These are phyloP conservation scores for Danio jaintianensis DNA, from an alignment of 2,797 vertebrate species.

Conservation along the genomic window DNA sequence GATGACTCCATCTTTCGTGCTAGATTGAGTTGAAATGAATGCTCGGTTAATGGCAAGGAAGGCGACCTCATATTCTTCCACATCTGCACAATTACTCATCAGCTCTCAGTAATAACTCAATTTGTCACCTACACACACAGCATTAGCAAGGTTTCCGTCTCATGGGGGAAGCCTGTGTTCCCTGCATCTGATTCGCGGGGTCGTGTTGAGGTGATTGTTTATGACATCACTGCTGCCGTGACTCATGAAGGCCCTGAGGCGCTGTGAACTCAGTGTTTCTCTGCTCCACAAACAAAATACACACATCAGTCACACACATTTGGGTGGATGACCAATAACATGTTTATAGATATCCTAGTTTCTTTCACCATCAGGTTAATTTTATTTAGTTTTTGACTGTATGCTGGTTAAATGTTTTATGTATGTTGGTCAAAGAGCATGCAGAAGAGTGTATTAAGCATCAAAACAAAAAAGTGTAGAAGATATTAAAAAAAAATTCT, in stretches of 20 bases:
- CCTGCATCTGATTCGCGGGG: background rate
- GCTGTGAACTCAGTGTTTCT: slow-evolving; percentile 59
- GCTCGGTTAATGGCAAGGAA: background rate
- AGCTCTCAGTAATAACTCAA: background rate
- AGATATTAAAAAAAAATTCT: no score
- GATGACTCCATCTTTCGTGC: background rate
- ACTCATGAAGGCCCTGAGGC: slow-evolving; percentile 73
- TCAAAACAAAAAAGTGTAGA: no score
- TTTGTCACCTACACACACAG: slow-evolving; percentile 42
- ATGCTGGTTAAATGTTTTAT: no score
- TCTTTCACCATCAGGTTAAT: background rate
- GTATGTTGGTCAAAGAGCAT: no score
- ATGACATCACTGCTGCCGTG: slow-evolving; percentile 80
- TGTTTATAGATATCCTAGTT: background rate
- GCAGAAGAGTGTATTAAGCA: no score
- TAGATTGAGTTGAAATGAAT: background rate
- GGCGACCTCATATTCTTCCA: background rate
- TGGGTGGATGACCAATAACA: slow-evolving; percentile 3
- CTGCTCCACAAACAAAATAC: slow-evolving; percentile 43
- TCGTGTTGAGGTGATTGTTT: slow-evolving; percentile 35
- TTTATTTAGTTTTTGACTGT: background rate
- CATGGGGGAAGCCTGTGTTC: slow-evolving; percentile 3
- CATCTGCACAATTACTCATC: background rate
- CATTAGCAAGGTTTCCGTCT: background rate
- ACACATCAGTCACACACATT: slow-evolving; percentile 22